A percentile compares a stretch with the other conserved stretches of the same genome.
Evolutionary conservation across 2,113 vertebrate genomes (phyloP).

Genomic region (Candoia aspera): DNA sequence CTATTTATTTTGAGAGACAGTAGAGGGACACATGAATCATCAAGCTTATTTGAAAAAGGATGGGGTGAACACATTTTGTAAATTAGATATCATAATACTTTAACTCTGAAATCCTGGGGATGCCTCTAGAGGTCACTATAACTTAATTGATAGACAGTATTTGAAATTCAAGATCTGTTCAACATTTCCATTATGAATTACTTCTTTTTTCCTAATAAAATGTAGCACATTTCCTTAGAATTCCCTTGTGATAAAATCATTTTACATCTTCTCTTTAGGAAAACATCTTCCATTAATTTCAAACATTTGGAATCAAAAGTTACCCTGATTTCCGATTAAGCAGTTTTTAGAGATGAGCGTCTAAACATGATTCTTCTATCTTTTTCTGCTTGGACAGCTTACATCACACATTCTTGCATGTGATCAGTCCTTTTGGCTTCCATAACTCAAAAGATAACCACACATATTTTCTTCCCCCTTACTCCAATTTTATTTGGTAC

Average conservation of each 20-base stretch:
- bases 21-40: not conserved
- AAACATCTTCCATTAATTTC: slow-evolving; percentile 44
- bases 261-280: slow-evolving; percentile 9
- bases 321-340: slow-evolving; percentile 51
- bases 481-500: not conserved
- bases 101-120: not conserved
- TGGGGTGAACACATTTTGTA: not conserved
- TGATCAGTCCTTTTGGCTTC: not conserved
- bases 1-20: not conserved
- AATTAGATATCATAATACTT: not conserved
- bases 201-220: slow-evolving; percentile 46
- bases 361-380: slow-evolving; percentile 9
- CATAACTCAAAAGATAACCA: not conserved
- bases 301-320: slow-evolving; percentile 55
- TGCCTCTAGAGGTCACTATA: slow-evolving; percentile 66
- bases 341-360: slow-evolving; percentile 4
- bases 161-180: rapidly evolving
- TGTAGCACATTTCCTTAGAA: not conserved
- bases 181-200: slow-evolving; percentile 4
- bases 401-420: not conserved
- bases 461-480: not conserved
- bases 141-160: slow-evolving; percentile 10
- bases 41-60: not conserved
- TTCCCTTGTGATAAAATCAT: slow-evolving; percentile 28
- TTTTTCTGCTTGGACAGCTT: slow-evolving; percentile 5